phyloP scores from a whole-genome alignment of 1,140 invertebrate species.

The Megalonaias nervosa region DNA sequence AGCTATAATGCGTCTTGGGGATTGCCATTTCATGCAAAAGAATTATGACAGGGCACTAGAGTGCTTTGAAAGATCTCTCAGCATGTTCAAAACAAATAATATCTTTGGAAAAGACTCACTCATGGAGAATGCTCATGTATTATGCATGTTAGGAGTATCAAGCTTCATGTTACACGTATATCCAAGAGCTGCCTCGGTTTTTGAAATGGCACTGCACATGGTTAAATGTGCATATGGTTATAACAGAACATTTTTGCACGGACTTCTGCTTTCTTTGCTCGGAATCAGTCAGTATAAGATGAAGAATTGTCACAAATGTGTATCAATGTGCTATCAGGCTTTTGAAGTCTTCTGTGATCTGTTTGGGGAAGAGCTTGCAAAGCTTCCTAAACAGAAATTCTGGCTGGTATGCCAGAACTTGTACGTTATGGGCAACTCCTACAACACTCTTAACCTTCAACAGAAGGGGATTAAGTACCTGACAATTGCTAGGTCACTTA shows the following conservation, averaged over 20 bases:
- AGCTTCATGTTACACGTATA: slow-evolving; percentile 68
- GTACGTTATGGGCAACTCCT: slow-evolving; percentile 67
- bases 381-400: slow-evolving; percentile 60
- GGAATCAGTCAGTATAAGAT: slow-evolving; percentile 67
- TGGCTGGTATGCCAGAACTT: slow-evolving; percentile 67
- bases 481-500: slow-evolving; percentile 57
- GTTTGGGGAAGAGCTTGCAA: slow-evolving; percentile 56
- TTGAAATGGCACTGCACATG: slow-evolving; percentile 63
- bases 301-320: slow-evolving; percentile 67
- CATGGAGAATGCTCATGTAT: slow-evolving; percentile 63
- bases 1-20: slow-evolving; percentile 61
- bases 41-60: slow-evolving; percentile 63
- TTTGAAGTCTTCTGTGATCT: slow-evolving; percentile 65
- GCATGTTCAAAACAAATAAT: slow-evolving; percentile 52
- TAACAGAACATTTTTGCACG: slow-evolving; percentile 59
- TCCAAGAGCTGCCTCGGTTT: slow-evolving; percentile 60
- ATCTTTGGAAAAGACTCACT: slow-evolving; percentile 57
- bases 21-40: slow-evolving; percentile 66
- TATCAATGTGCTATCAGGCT: slow-evolving; percentile 63
- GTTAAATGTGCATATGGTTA: slow-evolving; percentile 56
- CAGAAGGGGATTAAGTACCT: slow-evolving; percentile 66
- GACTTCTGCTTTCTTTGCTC: slow-evolving; percentile 62
- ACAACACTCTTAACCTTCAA: slow-evolving; percentile 63
- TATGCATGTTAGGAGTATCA: slow-evolving; percentile 67
- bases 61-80: slow-evolving; percentile 61